Evolutionary conservation across 2,797 vertebrate genomes (phyloP).

Genomic region (Sparidentex hasta): DNA sequence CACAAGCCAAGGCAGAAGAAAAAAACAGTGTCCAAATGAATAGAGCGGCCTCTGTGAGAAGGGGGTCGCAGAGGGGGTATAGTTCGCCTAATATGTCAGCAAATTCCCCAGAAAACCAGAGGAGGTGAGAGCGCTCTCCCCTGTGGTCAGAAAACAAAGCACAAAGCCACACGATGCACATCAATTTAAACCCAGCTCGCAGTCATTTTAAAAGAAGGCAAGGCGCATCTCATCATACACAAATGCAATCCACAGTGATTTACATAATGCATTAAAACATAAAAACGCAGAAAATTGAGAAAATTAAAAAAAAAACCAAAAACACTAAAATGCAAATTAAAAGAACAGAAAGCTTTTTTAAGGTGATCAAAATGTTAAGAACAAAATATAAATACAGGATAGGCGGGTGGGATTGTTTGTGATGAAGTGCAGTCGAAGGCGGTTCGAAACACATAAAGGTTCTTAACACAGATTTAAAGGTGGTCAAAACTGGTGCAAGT

Average conservation of each 20-base stretch:
- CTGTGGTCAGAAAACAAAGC: constrained; percentile 73
- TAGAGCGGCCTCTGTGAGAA: constrained; percentile 50
- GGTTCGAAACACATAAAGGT: background rate
- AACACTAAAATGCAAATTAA: background rate
- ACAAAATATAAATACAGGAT: background rate
- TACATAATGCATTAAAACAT: background rate
- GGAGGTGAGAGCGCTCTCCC: constrained; percentile 57
- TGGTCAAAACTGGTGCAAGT: background rate
- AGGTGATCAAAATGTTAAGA: background rate
- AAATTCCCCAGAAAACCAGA: constrained; percentile 51
- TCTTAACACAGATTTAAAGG: background rate
- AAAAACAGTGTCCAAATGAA: constrained; percentile 71
- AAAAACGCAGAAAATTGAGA: background rate
- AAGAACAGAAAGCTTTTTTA: background rate
- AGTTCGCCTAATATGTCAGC: constrained; percentile 73
- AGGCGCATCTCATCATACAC: background rate
- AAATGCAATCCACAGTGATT: background rate
- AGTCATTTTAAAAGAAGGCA: constrained; percentile 82
- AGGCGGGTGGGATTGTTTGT: background rate
- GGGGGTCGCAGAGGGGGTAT: constrained; percentile 55
- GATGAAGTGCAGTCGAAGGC: background rate
- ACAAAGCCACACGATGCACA: constrained; percentile 67
- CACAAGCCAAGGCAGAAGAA: constrained; percentile 46
- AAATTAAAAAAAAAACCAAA: too few species aligned
- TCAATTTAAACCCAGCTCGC: constrained; percentile 77